phyloP scores from a whole-genome alignment of 64 coral and sea anemone genomes.

The Astreopora myriophthalma region DNA sequence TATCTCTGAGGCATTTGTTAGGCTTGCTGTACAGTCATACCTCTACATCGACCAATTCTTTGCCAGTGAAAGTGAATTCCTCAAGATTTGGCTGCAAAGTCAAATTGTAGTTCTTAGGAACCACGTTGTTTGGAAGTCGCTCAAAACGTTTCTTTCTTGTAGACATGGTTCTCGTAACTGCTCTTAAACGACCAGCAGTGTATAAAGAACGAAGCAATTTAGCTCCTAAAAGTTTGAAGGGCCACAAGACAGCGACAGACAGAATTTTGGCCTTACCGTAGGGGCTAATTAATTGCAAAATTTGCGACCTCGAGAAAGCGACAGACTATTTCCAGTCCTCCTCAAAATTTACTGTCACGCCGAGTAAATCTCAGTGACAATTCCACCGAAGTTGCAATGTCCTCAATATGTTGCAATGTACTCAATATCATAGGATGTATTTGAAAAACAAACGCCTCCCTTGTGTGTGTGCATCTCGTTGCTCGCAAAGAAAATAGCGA shows the following conservation, averaged over 20 bases:
- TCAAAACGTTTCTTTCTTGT: slow-evolving; percentile 89
- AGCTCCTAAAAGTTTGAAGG: not conserved
- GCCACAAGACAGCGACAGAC: not conserved
- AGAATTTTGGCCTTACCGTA: not conserved
- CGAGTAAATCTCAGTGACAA: not conserved
- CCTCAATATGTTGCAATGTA: no score
- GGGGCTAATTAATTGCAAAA: no score
- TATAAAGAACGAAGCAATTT: not conserved
- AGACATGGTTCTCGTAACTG: not conserved
- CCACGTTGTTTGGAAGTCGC: slow-evolving; percentile 74
- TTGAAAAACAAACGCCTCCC: no score
- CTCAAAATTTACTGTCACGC: not conserved
- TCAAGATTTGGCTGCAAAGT: slow-evolving; percentile 79
- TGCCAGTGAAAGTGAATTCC: slow-evolving; percentile 88
- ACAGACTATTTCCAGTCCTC: not conserved
- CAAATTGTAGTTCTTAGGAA: slow-evolving; percentile 86
- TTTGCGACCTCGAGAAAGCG: no score
- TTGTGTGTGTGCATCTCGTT: no score
- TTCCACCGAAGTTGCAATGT: no score
- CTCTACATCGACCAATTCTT: slow-evolving; percentile 91
- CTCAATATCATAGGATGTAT: no score
- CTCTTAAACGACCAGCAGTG: not conserved
- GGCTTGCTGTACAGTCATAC: no score
- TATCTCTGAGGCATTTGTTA: no score
- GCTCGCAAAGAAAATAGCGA: no score